Percentiles rank a stretch among this genome's conserved stretches.
phyloP scores from a whole-genome alignment of 2,113 vertebrate species.

The Scatophagus argus region DNA sequence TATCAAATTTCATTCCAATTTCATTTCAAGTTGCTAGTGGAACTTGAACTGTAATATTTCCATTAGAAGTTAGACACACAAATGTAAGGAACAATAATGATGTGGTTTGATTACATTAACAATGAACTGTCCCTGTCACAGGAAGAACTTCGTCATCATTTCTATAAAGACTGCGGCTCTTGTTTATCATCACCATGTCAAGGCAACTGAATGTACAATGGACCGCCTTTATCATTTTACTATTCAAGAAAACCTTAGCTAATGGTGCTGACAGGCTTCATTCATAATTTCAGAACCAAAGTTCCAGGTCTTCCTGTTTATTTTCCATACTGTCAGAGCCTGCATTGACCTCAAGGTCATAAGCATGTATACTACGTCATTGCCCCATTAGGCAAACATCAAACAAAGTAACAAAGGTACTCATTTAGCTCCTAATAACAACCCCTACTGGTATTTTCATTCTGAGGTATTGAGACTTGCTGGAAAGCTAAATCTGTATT shows the following conservation, averaged over 20 bases:
- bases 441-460: background rate
- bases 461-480: background rate
- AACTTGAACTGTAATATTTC: background rate
- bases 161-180: background rate
- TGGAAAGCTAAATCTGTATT: conserved; percentile 17
- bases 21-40: too few relatives aligned
- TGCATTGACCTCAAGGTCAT: background rate
- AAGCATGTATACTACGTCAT: background rate
- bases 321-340: background rate
- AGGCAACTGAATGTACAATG: background rate
- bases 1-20: too few relatives aligned
- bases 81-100: background rate
- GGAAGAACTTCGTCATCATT: background rate
- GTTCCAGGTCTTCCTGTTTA: background rate
- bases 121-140: background rate
- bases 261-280: background rate
- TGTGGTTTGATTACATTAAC: background rate
- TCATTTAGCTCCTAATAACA: background rate
- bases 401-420: background rate
- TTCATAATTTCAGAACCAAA: background rate
- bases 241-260: background rate
- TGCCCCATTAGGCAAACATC: background rate
- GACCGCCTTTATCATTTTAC: background rate
- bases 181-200: background rate
- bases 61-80: background rate